Conservation (phyloP, 2,113 vertebrate genomes). For the Gasterosteus aculeatus region DNA sequence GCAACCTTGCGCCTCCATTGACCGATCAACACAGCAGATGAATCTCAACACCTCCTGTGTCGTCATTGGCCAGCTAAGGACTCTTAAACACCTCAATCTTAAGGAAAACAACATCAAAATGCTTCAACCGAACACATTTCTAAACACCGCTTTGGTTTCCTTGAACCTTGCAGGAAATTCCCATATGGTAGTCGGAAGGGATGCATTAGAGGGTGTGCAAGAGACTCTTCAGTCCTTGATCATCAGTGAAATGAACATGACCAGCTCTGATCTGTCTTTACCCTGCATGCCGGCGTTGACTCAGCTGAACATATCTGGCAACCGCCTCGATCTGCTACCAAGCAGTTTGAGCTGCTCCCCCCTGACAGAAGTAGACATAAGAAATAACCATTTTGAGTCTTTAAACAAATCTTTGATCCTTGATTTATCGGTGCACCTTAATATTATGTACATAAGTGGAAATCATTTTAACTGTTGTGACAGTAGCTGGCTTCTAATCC, state of each 20-base stretch:
- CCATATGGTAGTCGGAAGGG: slow-evolving; percentile 59
- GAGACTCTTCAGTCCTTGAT: slow-evolving; percentile 78
- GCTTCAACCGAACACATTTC: slow-evolving; percentile 74
- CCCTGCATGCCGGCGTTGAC: slow-evolving; percentile 76
- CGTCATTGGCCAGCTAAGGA: slow-evolving; percentile 67
- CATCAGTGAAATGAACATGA: slow-evolving; percentile 78
- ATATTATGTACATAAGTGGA: slow-evolving; percentile 70
- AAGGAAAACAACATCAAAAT: slow-evolving; percentile 72
- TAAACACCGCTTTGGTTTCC: slow-evolving; percentile 69
- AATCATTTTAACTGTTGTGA: slow-evolving; percentile 85
- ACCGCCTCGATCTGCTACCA: slow-evolving; percentile 74
- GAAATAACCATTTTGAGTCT: slow-evolving; percentile 68
- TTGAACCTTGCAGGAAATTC: slow-evolving; percentile 81
- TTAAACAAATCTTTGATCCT: slow-evolving; percentile 50
- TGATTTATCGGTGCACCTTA: slow-evolving; percentile 64
- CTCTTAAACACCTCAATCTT: slow-evolving; percentile 80
- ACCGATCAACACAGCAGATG: background rate
- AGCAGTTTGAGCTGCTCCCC: slow-evolving; percentile 69
- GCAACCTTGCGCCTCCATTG: slow-evolving; percentile 64
- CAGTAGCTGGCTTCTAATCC: slow-evolving; percentile 73
- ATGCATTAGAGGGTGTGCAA: slow-evolving; percentile 70
- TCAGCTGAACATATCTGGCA: slow-evolving; percentile 78
- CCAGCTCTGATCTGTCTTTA: slow-evolving; percentile 48
- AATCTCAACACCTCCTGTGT: slow-evolving; percentile 63
- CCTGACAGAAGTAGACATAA: slow-evolving; percentile 73